Percentiles rank a stretch among this genome's conserved stretches.
Conservation (phyloP, 2,888 invertebrate genomes). For the Rhodophaea formosa region DNA sequence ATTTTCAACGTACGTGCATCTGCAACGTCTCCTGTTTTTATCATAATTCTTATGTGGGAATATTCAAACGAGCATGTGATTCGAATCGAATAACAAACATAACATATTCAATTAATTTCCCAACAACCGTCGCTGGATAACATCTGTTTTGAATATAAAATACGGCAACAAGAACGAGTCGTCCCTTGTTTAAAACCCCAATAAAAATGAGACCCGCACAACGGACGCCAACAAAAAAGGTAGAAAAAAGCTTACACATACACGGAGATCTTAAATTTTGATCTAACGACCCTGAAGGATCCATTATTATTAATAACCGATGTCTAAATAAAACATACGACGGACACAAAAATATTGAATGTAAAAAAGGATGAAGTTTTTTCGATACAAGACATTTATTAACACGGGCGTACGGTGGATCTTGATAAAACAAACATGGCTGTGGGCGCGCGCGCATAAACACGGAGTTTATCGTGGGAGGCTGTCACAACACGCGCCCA, state of each 20-base stretch:
- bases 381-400: conserved; percentile 76
- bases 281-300: conserved; percentile 71
- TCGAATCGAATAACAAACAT: conserved; percentile 68
- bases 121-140: conserved; percentile 64
- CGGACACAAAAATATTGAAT: conserved; percentile 61
- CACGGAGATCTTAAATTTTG: conserved; percentile 68
- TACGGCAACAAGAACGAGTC: conserved; percentile 57
- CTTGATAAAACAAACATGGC: conserved; percentile 81
- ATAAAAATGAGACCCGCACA: conserved; percentile 71
- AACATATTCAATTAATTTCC: conserved; percentile 73
- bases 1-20: conserved; percentile 25
- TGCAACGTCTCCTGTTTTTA: conserved; percentile 25
- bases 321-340: conserved; percentile 76
- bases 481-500: conserved; percentile 78
- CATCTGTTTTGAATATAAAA: conserved; percentile 80
- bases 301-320: conserved; percentile 79
- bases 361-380: conserved; percentile 58
- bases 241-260: conserved; percentile 64
- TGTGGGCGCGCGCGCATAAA: conserved; percentile 75
- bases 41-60: conserved; percentile 55
- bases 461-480: conserved; percentile 77
- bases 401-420: conserved; percentile 72
- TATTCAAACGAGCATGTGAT: conserved; percentile 64
- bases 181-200: conserved; percentile 63
- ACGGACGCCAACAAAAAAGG: conserved; percentile 59